Conservation (phyloP, 2,113 vertebrate genomes). For the Xenopus laevis region DNA sequence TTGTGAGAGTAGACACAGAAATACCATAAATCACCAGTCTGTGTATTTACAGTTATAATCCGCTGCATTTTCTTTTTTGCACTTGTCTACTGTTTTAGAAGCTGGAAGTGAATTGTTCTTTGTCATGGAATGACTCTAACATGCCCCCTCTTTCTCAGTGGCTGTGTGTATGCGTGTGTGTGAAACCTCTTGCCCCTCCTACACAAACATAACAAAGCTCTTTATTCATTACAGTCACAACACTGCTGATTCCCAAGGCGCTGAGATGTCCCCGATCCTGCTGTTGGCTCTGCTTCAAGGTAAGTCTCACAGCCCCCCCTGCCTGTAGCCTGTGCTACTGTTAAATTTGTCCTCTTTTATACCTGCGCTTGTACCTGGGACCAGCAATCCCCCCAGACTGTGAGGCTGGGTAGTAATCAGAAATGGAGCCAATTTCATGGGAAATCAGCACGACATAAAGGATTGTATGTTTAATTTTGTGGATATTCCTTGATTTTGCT, state of each 20-base stretch:
- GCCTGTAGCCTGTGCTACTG: background rate
- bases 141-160: background rate
- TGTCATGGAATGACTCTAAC: background rate
- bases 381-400: too few species aligned
- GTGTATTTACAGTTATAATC: background rate
- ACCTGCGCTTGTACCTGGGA: too few species aligned
- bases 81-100: too few species aligned
- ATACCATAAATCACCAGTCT: background rate
- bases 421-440: too few species aligned
- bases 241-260: conserved; percentile 4
- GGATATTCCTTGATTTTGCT: too few species aligned
- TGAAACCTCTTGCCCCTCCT: conserved; percentile 4
- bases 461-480: too few species aligned
- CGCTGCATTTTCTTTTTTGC: too few species aligned
- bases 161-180: background rate
- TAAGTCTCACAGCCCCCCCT: background rate
- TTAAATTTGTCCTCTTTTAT: background rate
- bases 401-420: too few species aligned
- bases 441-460: too few species aligned
- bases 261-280: conserved; percentile 1
- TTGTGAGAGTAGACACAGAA: too few species aligned
- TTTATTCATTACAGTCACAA: conserved; percentile 15
- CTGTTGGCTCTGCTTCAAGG: conserved; percentile 8
- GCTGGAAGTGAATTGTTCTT: too few species aligned
- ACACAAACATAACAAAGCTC: conserved; percentile 26